These are phyloP conservation scores for Platysteira castanea DNA, from an alignment of 2,113 vertebrate species.

Conservation along the genomic window DNA sequence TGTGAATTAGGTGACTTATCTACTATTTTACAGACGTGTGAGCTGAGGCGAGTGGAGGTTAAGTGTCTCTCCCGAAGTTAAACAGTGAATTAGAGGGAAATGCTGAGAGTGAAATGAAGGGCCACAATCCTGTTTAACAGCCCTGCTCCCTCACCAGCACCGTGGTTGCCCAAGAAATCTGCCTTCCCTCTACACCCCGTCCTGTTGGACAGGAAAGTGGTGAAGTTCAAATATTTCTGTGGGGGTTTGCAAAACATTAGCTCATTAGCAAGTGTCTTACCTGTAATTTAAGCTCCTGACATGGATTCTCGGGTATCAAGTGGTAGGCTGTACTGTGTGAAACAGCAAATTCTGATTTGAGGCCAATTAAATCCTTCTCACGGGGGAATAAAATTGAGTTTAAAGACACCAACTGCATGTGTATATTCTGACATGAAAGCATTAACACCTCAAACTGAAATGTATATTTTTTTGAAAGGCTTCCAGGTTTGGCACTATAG, in stretches of 20 bases:
- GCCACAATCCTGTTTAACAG: not conserved
- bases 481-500: not conserved
- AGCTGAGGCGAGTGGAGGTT: constrained; percentile 32
- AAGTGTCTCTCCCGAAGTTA: constrained; percentile 40
- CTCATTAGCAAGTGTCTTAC: constrained; percentile 13
- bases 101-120: not conserved
- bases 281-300: not conserved
- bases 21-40: constrained; percentile 25
- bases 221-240: not conserved
- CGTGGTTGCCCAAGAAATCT: not conserved
- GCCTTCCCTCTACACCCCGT: not conserved
- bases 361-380: constrained; percentile 27
- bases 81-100: constrained; percentile 19
- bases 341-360: not conserved
- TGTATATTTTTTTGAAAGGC: not conserved
- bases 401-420: not conserved
- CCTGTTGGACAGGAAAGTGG: not conserved
- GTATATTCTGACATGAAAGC: not conserved
- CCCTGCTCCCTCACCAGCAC: not conserved
- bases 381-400: not conserved
- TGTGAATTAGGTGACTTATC: constrained; percentile 63
- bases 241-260: not conserved
- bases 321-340: not conserved
- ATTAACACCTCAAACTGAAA: not conserved
- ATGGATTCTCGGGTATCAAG: not conserved